Percentiles rank a stretch among this genome's conserved stretches.
Conservation (phyloP, 2,797 vertebrate species). For the Galaxias olidus region DNA sequence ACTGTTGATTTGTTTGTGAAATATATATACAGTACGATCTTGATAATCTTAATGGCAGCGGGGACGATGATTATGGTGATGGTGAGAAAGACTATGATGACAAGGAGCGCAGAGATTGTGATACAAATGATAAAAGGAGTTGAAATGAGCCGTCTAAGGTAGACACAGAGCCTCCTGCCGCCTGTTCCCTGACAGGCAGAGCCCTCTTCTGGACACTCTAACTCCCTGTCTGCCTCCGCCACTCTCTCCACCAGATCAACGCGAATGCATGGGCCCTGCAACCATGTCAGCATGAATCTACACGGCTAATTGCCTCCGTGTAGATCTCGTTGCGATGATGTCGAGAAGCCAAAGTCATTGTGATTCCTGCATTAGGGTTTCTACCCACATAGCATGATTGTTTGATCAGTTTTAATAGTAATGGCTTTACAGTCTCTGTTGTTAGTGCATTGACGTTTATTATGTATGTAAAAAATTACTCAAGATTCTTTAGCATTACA, state of each 20-base stretch:
- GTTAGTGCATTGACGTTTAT: not conserved
- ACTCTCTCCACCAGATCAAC: conserved; percentile 39
- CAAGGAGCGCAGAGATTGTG: conserved; percentile 1
- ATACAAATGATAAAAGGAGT: conserved; percentile 31
- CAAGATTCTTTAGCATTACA: not conserved
- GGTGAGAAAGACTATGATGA: conserved; percentile 2
- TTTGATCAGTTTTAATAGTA: too few relatives aligned
- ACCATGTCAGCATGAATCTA: conserved; percentile 58
- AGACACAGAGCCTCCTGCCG: conserved; percentile 18
- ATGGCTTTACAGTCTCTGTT: not conserved
- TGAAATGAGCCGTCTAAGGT: too few relatives aligned
- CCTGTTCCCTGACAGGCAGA: conserved; percentile 73
- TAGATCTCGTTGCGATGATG: conserved; percentile 31
- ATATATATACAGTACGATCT: too few relatives aligned
- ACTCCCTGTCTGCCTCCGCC: conserved; percentile 41
- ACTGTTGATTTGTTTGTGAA: too few relatives aligned
- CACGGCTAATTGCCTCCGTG: conserved; percentile 53
- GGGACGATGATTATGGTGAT: conserved; percentile 2
- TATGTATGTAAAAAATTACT: not conserved
- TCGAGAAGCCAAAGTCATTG: conserved; percentile 35
- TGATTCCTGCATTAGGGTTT: conserved; percentile 13
- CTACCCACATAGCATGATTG: too few relatives aligned
- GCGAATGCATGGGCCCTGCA: conserved; percentile 15
- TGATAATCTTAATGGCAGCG: too few relatives aligned
- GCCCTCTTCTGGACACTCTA: conserved; percentile 75